Percentiles rank a stretch among this genome's conserved stretches.
Evolutionary conservation across 2,797 vertebrate genomes (phyloP).

Genomic region (Prionace glauca): DNA sequence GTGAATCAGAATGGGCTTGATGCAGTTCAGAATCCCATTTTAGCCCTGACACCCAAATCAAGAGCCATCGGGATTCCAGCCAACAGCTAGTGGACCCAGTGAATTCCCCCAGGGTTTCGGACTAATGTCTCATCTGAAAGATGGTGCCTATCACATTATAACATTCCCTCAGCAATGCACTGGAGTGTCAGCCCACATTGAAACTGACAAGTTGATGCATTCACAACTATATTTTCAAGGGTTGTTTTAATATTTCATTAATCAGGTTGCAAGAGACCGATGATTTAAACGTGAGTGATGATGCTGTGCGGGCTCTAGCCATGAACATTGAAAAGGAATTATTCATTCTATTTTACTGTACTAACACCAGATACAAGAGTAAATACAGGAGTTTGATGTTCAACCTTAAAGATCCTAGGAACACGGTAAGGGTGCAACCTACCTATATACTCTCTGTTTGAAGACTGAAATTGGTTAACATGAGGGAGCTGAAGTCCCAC

Average conservation of each 20-base stretch:
- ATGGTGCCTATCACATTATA: neutral
- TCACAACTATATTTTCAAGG: neutral
- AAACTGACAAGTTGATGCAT: neutral
- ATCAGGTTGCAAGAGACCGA: conserved; percentile 46
- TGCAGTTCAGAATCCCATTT: no score
- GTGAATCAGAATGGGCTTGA: no score
- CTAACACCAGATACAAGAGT: conserved; percentile 49
- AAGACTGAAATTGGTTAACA: neutral
- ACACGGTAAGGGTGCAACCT: conserved; percentile 45
- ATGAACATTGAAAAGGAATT: conserved; percentile 50
- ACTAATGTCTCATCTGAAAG: neutral
- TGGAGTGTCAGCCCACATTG: neutral
- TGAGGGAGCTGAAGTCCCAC: neutral
- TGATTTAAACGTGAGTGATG: conserved; percentile 40
- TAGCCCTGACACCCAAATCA: no score
- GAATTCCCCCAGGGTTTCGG: neutral
- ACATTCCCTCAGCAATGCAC: neutral
- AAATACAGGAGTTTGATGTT: conserved; percentile 59
- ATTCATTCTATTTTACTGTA: conserved; percentile 46
- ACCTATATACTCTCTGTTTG: neutral
- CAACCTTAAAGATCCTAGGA: conserved; percentile 53
- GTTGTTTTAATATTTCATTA: neutral
- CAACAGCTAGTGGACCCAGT: no score
- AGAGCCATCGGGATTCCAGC: no score
- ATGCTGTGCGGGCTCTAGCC: conserved; percentile 41